Conservation (phyloP, 1,140 invertebrate genomes). For the Drosophila miranda region DNA sequence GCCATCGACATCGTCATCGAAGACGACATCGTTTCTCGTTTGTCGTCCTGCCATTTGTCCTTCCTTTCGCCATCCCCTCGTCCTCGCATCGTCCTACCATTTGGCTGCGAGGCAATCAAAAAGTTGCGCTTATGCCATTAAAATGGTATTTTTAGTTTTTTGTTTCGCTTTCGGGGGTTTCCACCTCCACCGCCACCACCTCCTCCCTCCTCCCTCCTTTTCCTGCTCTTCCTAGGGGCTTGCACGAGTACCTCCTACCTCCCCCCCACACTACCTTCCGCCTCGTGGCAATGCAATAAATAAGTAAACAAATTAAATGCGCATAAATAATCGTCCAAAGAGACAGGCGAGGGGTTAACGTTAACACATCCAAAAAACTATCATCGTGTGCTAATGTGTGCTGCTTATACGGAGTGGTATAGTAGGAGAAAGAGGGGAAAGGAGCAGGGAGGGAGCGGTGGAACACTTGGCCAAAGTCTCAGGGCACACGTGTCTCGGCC, state of each 20-base stretch:
- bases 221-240: too few species aligned
- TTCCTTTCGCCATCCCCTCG: neutral
- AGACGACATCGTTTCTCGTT: constrained; percentile 36
- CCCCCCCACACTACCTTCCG: too few species aligned
- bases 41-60: constrained; percentile 3
- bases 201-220: too few species aligned
- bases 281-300: constrained; percentile 49
- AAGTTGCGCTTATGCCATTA: constrained; percentile 60
- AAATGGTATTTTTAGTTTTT: constrained; percentile 55
- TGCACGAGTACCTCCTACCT: too few species aligned
- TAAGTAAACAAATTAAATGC: constrained; percentile 65
- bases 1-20: constrained; percentile 47
- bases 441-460: too few species aligned
- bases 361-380: constrained; percentile 49
- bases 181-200: too few species aligned
- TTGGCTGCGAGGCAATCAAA: constrained; percentile 44
- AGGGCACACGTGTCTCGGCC: constrained; percentile 36
- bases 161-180: constrained; percentile 11
- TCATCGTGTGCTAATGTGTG: constrained; percentile 34
- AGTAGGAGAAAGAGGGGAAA: too few species aligned
- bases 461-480: constrained; percentile 34
- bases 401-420: neutral
- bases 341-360: constrained; percentile 5
- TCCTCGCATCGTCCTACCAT: neutral
- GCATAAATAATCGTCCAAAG: constrained; percentile 50